Base-by-base conservation (phyloP, 2,797 vertebrate species). In the Bradypodion pumilum region DNA sequence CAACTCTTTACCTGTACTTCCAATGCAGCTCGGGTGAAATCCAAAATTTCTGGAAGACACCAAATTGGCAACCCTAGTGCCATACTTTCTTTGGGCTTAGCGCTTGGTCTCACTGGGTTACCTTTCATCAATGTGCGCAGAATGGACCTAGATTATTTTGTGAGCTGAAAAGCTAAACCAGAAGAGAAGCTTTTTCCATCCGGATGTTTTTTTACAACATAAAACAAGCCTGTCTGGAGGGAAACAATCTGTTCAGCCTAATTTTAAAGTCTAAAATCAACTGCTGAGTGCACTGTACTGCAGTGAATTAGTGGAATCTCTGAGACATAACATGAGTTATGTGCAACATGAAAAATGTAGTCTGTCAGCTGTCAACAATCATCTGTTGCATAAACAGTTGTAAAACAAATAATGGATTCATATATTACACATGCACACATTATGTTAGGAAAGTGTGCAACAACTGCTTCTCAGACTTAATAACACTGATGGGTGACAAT, bases 221-320 rank as follows among this genome's bases (percentile, higher is more conserved):
- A 37, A 77, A 56, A 46, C 32, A 65, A 27, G 10, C 59, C 44
- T 74, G 27, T 32, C 59, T 73, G 46, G 59, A 32, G 44, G 52
- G 37, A 68, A 7, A 69, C 46, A 29, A 68, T 69, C 65, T 49
- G 25, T 78, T 72, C 32, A 27, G 25, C 35, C 66, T 78, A 72
- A 35, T 19, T 32, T 84, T 35, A 63, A 74, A 70, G 25, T 44
- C 35, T 63, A 74, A 25, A 42, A 73, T 78, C 59, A 44, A 52
- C 44, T 21, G 59, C 7, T 46, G n/a, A 65, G 15, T 37, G 8
- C 56, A 65, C 40, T 78, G 8, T 65, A 65, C 40, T 78, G 44
- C 32, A 65, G 32, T 73, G 59, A 65, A 78, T 79, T 78, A 79
- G n/a, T 85, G 72, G 77, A 74, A 80, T 80, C 7, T 56, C 7